A percentile compares a stretch with the other conserved stretches of the same genome.
phyloP scores from a whole-genome alignment of 2,888 invertebrate genomes.

The Lomographa bimaculata region DNA sequence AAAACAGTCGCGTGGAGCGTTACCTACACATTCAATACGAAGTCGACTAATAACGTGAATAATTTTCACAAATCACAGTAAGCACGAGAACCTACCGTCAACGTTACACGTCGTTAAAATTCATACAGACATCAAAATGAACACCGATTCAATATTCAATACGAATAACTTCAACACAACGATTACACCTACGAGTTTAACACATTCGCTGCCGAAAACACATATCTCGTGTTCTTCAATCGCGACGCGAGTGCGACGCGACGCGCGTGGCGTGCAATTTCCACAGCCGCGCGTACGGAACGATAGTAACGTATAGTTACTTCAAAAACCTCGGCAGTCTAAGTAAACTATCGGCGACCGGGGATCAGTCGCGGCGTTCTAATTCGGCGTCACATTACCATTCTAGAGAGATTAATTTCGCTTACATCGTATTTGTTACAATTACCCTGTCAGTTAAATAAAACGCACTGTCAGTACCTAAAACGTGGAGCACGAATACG shows the following conservation, averaged over 20 bases:
- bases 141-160: slow-evolving; percentile 21
- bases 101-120: slow-evolving; percentile 19
- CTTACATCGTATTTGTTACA: slow-evolving; percentile 31
- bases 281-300: too few species aligned
- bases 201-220: too few species aligned
- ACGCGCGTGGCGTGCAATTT: neutral
- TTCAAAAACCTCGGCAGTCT: too few species aligned
- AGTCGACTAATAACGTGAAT: slow-evolving; percentile 2
- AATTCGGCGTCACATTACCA: slow-evolving; percentile 23
- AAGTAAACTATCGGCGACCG: too few species aligned
- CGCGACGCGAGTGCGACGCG: slow-evolving; percentile 1
- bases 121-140: slow-evolving; percentile 19
- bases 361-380: too few species aligned
- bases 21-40: slow-evolving; percentile 17
- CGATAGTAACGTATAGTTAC: too few species aligned
- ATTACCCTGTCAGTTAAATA: slow-evolving; percentile 79
- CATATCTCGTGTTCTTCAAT: too few species aligned
- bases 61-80: slow-evolving; percentile 4
- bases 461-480: slow-evolving; percentile 54
- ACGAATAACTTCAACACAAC: slow-evolving; percentile 12
- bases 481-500: slow-evolving; percentile 71
- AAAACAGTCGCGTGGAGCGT: slow-evolving; percentile 16
- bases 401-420: slow-evolving; percentile 20
- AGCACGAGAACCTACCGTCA: slow-evolving; percentile 15
- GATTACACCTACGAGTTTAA: slow-evolving; percentile 13